Evolutionary conservation across 2,888 invertebrate genomes (phyloP).

Genomic region (Diarsia brunnea): DNA sequence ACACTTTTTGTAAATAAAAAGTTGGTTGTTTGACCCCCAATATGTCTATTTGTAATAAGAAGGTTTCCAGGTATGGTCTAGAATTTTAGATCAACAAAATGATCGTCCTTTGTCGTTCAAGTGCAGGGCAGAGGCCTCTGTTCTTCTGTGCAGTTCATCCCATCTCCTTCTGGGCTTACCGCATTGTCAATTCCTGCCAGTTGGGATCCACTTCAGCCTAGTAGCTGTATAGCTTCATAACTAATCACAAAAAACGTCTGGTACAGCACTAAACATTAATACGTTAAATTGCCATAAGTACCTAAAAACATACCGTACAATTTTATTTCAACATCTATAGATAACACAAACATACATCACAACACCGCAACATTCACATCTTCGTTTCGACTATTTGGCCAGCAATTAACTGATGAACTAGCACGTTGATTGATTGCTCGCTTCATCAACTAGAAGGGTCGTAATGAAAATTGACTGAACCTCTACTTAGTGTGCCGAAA

Average conservation of each 20-base stretch:
- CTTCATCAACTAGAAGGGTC: constrained; percentile 43
- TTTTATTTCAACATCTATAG: not conserved
- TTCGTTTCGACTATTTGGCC: constrained; percentile 43
- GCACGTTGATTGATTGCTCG: constrained; percentile 66
- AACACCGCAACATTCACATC: constrained; percentile 6
- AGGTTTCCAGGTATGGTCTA: too few relatives aligned
- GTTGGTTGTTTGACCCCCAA: too few relatives aligned
- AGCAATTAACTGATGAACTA: constrained; percentile 64
- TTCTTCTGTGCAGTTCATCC: not conserved
- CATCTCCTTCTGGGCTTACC: not conserved
- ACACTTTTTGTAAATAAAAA: too few relatives aligned
- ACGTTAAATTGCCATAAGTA: too few relatives aligned
- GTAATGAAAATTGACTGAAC: constrained; percentile 45
- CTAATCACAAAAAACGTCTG: not conserved
- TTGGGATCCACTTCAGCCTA: not conserved
- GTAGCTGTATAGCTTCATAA: not conserved
- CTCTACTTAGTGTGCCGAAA: constrained; percentile 18
- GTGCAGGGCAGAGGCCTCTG: not conserved
- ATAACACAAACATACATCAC: not conserved
- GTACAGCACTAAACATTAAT: not conserved
- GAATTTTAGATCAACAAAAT: too few relatives aligned
- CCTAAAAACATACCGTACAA: too few relatives aligned
- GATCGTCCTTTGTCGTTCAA: not conserved
- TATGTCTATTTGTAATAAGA: too few relatives aligned
- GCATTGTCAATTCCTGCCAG: not conserved